Percentiles rank a stretch among this genome's conserved stretches.
Evolutionary conservation across 1,140 invertebrate genomes (phyloP).

Genomic region (Babylonia areolata): DNA sequence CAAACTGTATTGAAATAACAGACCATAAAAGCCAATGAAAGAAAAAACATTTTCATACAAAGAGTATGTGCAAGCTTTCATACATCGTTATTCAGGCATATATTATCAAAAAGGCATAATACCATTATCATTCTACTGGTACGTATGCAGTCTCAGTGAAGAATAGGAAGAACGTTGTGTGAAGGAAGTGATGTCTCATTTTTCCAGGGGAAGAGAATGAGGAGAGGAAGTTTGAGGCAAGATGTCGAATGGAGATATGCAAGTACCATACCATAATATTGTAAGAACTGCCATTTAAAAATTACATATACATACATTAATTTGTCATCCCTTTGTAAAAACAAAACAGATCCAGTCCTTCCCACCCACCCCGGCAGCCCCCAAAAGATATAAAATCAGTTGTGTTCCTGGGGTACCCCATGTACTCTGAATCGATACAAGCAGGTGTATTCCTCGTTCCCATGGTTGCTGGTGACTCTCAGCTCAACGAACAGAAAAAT

Average conservation of each 20-base stretch:
- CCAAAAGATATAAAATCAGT: too few species aligned
- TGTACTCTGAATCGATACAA: slow-evolving; percentile 98
- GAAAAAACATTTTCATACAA: neutral
- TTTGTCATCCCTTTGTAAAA: too few species aligned
- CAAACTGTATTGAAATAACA: neutral
- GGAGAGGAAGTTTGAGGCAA: neutral
- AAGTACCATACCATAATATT: too few species aligned
- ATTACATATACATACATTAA: too few species aligned
- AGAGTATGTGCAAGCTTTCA: neutral
- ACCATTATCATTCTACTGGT: neutral
- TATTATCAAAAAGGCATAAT: neutral
- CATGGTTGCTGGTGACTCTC: slow-evolving; percentile 94
- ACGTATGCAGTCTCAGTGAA: neutral
- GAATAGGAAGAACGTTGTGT: neutral
- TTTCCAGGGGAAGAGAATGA: neutral
- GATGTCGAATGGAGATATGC: too few species aligned
- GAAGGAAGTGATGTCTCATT: neutral
- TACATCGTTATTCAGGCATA: neutral
- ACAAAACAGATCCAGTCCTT: too few species aligned
- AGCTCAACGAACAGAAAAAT: slow-evolving; percentile 91
- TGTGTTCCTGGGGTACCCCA: slow-evolving; percentile 78
- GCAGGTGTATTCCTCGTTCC: slow-evolving; percentile 96
- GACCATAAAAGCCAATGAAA: neutral
- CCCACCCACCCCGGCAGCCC: too few species aligned
- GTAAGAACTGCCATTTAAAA: too few species aligned